A percentile compares a stretch with the other conserved stretches of the same genome.
phyloP scores from a whole-genome alignment of 2,113 vertebrate genomes.

The Tupaia tana region DNA sequence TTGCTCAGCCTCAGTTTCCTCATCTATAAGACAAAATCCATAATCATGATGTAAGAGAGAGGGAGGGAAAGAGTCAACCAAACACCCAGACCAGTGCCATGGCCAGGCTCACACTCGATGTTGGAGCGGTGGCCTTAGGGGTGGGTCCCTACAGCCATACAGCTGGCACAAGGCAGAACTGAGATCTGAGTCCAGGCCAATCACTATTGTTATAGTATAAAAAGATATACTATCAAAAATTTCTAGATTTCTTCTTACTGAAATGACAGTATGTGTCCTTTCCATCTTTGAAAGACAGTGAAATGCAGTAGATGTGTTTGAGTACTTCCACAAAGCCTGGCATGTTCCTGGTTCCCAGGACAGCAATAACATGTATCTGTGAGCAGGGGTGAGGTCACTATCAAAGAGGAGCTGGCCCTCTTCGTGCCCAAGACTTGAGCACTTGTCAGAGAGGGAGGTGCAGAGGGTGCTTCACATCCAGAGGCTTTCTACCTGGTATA shows the following conservation, averaged over 20 bases:
- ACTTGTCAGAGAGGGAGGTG: accelerated
- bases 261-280: not conserved
- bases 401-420: not conserved
- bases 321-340: not conserved
- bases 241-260: not conserved
- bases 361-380: accelerated
- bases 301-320: not conserved
- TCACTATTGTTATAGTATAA: not conserved
- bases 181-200: not conserved
- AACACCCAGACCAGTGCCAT: accelerated
- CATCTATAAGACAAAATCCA: not conserved
- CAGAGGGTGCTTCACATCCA: accelerated
- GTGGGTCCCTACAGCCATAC: not conserved
- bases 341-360: accelerated
- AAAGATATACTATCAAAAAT: not conserved
- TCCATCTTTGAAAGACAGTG: not conserved
- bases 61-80: not conserved
- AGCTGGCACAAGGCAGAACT: not conserved
- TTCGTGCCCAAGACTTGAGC: accelerated
- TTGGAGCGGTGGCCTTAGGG: accelerated
- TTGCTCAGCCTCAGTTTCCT: not conserved
- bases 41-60: accelerated
- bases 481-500: no score
- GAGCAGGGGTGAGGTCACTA: accelerated
- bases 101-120: accelerated